Conservation (phyloP, 2,113 vertebrate genomes). For the Serilophus lunatus region DNA sequence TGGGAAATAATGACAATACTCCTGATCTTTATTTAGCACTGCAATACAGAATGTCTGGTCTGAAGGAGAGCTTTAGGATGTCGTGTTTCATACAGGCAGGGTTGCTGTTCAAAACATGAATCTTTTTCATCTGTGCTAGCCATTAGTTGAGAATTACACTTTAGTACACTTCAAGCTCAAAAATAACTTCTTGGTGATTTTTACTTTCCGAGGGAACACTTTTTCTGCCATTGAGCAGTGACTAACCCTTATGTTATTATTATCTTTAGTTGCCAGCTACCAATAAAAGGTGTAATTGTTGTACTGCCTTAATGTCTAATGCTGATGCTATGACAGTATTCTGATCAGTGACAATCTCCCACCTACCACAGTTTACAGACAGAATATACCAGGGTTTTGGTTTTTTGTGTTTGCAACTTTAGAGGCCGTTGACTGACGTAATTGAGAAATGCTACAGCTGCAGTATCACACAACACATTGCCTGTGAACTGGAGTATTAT, state of each 20-base stretch:
- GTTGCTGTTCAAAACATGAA: not conserved
- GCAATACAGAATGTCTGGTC: not conserved
- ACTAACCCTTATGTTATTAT: not conserved
- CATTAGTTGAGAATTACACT: not conserved
- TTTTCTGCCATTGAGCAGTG: not conserved
- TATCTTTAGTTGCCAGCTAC: not conserved
- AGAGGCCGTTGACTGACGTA: slow-evolving; percentile 20
- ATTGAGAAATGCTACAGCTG: slow-evolving; percentile 36
- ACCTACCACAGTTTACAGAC: not conserved
- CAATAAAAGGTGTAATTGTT: not conserved
- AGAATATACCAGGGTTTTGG: not conserved
- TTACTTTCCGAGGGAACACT: not conserved
- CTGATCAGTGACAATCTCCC: not conserved
- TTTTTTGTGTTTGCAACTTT: slow-evolving; percentile 28
- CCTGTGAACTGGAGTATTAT: slow-evolving; percentile 5
- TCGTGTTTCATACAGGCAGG: not conserved
- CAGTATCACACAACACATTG: not conserved
- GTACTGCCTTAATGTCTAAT: not conserved
- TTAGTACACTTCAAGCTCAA: not conserved
- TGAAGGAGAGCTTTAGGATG: not conserved
- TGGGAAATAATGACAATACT: not conserved
- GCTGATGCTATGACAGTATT: not conserved
- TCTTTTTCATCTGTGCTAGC: not conserved
- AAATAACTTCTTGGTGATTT: not conserved
- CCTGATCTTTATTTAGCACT: not conserved